Evolutionary conservation across 1,140 invertebrate species (phyloP), one percentile per base, ranked within the genome.

Genomic region (Propsilocerus akamusi): DNA sequence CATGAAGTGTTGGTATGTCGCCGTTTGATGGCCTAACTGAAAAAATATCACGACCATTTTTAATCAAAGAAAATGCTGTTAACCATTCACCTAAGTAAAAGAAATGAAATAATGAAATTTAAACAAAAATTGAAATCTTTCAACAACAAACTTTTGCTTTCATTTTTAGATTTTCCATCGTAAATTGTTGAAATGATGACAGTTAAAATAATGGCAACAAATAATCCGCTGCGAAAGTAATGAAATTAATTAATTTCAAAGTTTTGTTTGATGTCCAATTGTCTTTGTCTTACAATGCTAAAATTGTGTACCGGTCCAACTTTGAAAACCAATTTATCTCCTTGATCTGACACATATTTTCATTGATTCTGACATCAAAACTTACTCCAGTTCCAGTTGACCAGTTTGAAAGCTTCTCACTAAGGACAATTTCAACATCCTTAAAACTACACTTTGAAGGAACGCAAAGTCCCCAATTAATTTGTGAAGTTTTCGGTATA

Each of bases 1-100:
- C 77, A 58, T 81, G 76, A 4, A 79, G 66, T 1, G 69, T 65
- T 23, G 66, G 59, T 22, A 80, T 76, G 51, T 80, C 77, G 12
- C 70, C 68, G 5, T 20, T 5, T 4, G 17, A 14, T 20, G 14
- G 34, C 11, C 22, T 2, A 12, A 30, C 14, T 20, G 34, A n/a
- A 22, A 34, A 26, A 17, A 22, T n/a, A 49, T 17, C n/a, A 7
- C 30, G 11, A 28, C 17, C 6, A 26, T 49, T 49, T 5, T 49
- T 49, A n/a, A n/a, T 49, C 7, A 32, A 23, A 28, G 47, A 28
- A 28, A 32, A 49, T 28, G 47, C 20, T 7, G 25, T 12, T 10
- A 32, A 22, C n/a, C 17, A 17, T 5, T 28, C 26, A n/a, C n/a
- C n/a, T n/a, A n/a, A n/a, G n/a, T 22, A 8, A 28, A 49, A 22